A percentile compares a stretch with the other conserved stretches of the same genome.
Conservation (phyloP, 2,113 vertebrate genomes). For the Chionomys nivalis region DNA sequence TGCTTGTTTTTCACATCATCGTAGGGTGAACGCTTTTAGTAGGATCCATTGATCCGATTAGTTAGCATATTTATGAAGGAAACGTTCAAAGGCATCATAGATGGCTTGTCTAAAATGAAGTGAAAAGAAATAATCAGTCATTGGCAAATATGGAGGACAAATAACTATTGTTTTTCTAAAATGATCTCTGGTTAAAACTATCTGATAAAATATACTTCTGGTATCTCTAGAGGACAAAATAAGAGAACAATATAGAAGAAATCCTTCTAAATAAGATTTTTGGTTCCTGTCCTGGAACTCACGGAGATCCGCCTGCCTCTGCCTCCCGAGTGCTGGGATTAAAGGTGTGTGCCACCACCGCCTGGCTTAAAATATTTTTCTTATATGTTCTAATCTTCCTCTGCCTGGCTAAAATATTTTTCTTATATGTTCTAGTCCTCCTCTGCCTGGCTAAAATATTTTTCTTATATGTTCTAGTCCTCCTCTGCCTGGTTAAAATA, state of each 20-base stretch:
- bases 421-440: no score
- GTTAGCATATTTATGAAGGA: slow-evolving; percentile 92
- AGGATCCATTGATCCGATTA: slow-evolving; percentile 54
- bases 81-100: slow-evolving; percentile 96
- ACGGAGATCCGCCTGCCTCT: no score
- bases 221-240: not conserved
- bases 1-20: slow-evolving; percentile 34
- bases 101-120: slow-evolving; percentile 91
- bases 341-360: no score
- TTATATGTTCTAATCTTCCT: no score
- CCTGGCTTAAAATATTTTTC: no score
- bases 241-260: not conserved
- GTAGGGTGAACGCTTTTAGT: slow-evolving; percentile 28
- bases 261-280: slow-evolving; percentile 3
- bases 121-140: slow-evolving; percentile 47
- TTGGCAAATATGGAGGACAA: not conserved
- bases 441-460: no score
- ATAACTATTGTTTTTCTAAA: not conserved
- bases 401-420: no score
- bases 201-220: not conserved
- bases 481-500: no score
- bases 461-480: no score
- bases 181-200: slow-evolving; percentile 17
- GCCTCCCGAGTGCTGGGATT: no score
- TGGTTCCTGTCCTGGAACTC: no score